Base-by-base conservation (phyloP, 2,888 invertebrate species). In the Thyatira batis region DNA sequence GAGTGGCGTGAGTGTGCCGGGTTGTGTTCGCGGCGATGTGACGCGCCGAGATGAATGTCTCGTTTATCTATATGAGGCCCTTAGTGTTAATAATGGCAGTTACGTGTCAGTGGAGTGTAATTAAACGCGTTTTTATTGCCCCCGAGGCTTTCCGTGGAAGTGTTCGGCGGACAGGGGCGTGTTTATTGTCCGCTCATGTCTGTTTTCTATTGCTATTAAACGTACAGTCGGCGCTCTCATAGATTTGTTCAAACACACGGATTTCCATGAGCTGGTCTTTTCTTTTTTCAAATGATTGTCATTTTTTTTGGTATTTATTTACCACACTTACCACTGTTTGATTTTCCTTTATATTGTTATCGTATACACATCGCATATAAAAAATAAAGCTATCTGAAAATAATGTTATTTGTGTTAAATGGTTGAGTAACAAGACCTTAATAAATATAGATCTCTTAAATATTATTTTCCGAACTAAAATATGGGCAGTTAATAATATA, bases 51-150 rank as follows among this genome's bases (percentile, higher is more conserved):
- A 66, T 65, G 72, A 71, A 68, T 64, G 71, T 60, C 64, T 59
- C 69, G 68, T 76, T 76, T 76, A 76, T 73, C 69, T 73, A 63
- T 69, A 71, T 63, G 76, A 71, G 72, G 69, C 73, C 65, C 70
- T 78, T 70, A 75, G 73, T 72, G 75, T 75, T 80, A 75, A 76
- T 78, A 78, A 80, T 73, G 68, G 71, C 66, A 63, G 77, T 71
- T 70, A 73, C 69, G 75, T 76, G 75, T 68, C 72, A 69, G 65
- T 60, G 58, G 62, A 60, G 65, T 67, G 69, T 71, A 77, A 77
- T 77, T 77, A 77, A 75, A 76, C 28, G 55, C 53, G 55, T 54
- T 52, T 54, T 54, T 48, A 51, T 49, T 45, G 17, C 48, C 48
- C 27, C 27, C 17, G 27, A 27, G 48, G 48, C 27, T 39, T 39